These are phyloP conservation scores for Subacronicta megacephala DNA, from an alignment of 2,888 invertebrate genomes.

Conservation along the genomic window DNA sequence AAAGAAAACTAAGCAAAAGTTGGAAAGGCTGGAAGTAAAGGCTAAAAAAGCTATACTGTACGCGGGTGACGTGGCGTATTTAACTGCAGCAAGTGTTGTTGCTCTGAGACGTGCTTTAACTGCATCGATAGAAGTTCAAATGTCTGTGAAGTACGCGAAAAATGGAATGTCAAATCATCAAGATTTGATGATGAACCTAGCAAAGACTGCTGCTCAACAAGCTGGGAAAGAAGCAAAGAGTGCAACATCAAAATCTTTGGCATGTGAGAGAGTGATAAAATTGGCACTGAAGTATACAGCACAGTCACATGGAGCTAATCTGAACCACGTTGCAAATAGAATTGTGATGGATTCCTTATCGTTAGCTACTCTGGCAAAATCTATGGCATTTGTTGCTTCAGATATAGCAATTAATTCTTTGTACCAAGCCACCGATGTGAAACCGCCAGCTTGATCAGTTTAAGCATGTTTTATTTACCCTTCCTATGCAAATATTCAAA, in stretches of 20 bases:
- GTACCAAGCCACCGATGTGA: conserved; percentile 84
- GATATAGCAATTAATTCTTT: conserved; percentile 86
- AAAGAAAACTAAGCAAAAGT: conserved; percentile 77
- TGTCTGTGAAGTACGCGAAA: conserved; percentile 84
- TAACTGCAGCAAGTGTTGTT: conserved; percentile 85
- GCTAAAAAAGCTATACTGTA: conserved; percentile 86
- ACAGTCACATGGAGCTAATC: conserved; percentile 81
- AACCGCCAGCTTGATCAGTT: conserved; percentile 71
- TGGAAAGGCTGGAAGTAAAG: conserved; percentile 80
- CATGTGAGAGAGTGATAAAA: conserved; percentile 82
- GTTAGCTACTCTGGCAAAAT: conserved; percentile 82
- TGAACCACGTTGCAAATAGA: conserved; percentile 85
- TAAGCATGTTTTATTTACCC: neutral
- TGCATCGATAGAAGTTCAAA: conserved; percentile 85
- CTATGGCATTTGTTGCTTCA: conserved; percentile 85
- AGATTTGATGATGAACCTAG: conserved; percentile 86
- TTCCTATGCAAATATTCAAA: neutral
- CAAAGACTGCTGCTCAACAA: conserved; percentile 86
- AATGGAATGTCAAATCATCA: conserved; percentile 85
- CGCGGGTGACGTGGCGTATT: conserved; percentile 86
- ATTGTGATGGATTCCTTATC: conserved; percentile 85
- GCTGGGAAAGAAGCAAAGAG: conserved; percentile 86
- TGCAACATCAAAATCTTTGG: conserved; percentile 82
- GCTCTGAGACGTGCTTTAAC: conserved; percentile 84
- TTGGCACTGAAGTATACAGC: conserved; percentile 84